These are phyloP conservation scores for Drosophila gunungcola DNA, from an alignment of 1,140 invertebrate genomes.

Conservation along the genomic window DNA sequence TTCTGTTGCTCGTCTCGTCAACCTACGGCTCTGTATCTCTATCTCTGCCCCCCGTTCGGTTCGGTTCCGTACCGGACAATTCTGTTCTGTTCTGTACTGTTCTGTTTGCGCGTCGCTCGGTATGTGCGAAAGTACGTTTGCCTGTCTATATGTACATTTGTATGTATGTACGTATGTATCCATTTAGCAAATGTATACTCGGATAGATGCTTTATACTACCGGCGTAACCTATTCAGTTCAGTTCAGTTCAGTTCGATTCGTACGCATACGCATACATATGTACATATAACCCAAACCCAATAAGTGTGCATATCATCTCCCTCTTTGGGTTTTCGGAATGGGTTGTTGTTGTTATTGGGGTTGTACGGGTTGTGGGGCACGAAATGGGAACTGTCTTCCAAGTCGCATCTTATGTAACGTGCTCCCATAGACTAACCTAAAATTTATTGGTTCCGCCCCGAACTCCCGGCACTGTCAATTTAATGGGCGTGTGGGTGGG, in stretches of 20 bases:
- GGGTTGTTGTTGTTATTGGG: constrained; percentile 1
- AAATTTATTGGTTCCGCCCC: constrained; percentile 7
- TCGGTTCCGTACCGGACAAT: constrained; percentile 49
- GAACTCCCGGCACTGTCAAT: constrained; percentile 1
- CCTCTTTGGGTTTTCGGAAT: not conserved
- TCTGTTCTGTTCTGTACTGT: constrained; percentile 20
- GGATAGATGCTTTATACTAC: constrained; percentile 70
- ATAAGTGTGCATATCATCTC: constrained; percentile 26
- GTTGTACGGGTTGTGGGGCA: no score
- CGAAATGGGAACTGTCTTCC: constrained; percentile 13
- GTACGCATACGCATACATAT: constrained; percentile 9
- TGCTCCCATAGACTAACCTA: constrained; percentile 32
- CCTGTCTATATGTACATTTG: not conserved
- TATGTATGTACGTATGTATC: constrained; percentile 57
- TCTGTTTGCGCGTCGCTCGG: constrained; percentile 20
- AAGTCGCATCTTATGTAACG: constrained; percentile 37
- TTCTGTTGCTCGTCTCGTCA: constrained; percentile 55
- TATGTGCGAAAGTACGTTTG: constrained; percentile 49
- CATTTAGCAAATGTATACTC: constrained; percentile 55
- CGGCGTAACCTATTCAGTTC: constrained; percentile 50
- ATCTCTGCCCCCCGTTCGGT: constrained; percentile 29
- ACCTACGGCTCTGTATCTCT: constrained; percentile 67
- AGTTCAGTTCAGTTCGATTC: constrained; percentile 1
- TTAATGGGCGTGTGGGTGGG: constrained; percentile 16
- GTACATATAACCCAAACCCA: not conserved